Conservation (phyloP, 2,888 invertebrate species). For the Chydorus sphaericus region DNA sequence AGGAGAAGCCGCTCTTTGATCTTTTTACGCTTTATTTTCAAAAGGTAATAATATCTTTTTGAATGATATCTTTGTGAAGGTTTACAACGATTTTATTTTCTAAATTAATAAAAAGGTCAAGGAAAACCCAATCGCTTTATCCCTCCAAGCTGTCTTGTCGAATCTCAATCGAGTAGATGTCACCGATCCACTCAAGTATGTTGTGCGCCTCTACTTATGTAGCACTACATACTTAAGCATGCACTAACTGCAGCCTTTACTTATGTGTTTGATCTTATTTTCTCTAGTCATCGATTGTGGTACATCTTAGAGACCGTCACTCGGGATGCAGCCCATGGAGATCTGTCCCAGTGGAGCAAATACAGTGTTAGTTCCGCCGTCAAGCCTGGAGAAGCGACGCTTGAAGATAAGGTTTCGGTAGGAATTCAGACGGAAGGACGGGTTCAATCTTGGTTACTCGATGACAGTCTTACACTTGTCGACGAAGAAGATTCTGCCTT, state of each 20-base stretch:
- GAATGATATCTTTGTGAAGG: not conserved
- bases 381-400: no score
- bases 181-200: conserved; percentile 20
- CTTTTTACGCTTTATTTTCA: conserved; percentile 24
- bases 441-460: no score
- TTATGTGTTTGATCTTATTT: not conserved
- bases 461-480: not conserved
- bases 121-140: conserved; percentile 22
- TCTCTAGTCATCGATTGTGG: conserved; percentile 21
- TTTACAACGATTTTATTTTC: not conserved
- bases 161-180: conserved; percentile 22
- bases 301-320: conserved; percentile 20
- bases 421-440: not conserved
- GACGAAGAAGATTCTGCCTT: not conserved
- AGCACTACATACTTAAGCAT: not conserved
- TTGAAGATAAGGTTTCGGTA: not conserved
- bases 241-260: not conserved
- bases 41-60: conserved; percentile 20
- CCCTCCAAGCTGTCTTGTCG: conserved; percentile 22
- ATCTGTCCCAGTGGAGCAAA: conserved; percentile 9
- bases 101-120: conserved; percentile 22
- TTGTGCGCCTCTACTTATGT: conserved; percentile 2
- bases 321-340: conserved; percentile 16
- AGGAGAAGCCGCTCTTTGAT: conserved; percentile 21
- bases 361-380: no score